Percentiles rank a stretch among this genome's conserved stretches.
Evolutionary conservation across 2,797 vertebrate genomes (phyloP).

Genomic region (Sebastes dallii): DNA sequence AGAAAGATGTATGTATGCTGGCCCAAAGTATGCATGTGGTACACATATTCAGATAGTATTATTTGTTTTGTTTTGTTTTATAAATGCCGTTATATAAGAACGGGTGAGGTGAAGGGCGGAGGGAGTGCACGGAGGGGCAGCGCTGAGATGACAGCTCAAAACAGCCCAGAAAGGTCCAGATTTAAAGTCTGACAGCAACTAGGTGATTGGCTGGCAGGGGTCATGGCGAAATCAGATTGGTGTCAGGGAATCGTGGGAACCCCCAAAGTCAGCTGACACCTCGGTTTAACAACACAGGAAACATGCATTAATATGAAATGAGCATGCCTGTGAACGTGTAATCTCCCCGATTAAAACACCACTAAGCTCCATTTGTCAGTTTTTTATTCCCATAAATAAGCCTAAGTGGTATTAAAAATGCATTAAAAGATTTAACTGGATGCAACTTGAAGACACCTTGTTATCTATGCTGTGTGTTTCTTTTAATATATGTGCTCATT

Average conservation of each 20-base stretch:
- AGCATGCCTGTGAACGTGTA: neutral
- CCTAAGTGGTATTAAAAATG: slow-evolving; percentile 31
- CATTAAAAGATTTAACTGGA: slow-evolving; percentile 19
- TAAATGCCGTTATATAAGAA: neutral
- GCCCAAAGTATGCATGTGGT: neutral
- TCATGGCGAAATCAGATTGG: neutral
- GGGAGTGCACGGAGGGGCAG: neutral
- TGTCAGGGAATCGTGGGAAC: neutral
- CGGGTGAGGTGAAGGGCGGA: neutral
- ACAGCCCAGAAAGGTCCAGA: neutral
- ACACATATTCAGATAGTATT: neutral
- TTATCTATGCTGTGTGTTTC: slow-evolving; percentile 15
- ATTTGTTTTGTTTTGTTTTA: neutral
- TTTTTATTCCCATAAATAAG: slow-evolving; percentile 7
- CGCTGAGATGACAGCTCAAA: neutral
- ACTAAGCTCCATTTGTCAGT: neutral
- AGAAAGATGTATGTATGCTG: too few relatives aligned
- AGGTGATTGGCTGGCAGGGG: slow-evolving; percentile 13
- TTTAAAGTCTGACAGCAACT: slow-evolving; percentile 22
- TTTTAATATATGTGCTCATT: slow-evolving; percentile 25
- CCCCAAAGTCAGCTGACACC: neutral
- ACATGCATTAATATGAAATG: neutral
- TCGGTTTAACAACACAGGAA: slow-evolving; percentile 1
- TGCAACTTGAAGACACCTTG: slow-evolving; percentile 21
- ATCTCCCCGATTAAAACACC: slow-evolving; percentile 1